phyloP scores from a whole-genome alignment of 1,140 invertebrate genomes.

The Scaptomyza pallida region DNA sequence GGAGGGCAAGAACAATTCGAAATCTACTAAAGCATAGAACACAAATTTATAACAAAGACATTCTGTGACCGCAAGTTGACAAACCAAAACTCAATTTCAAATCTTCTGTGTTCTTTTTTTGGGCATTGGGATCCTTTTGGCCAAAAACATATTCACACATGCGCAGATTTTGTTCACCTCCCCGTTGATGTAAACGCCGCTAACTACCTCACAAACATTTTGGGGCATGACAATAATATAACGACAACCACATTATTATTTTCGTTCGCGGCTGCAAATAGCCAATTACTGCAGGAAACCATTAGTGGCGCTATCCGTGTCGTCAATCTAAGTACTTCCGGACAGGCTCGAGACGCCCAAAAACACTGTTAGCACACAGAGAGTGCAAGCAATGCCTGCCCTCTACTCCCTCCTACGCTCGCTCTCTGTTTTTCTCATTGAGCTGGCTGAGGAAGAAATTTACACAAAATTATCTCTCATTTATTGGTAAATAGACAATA shows the following conservation, averaged over 20 bases:
- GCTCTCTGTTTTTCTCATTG: neutral
- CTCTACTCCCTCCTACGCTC: too few species aligned
- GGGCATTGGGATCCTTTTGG: neutral
- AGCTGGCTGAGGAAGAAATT: neutral
- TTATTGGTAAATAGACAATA: conserved; percentile 4
- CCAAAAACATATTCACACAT: neutral
- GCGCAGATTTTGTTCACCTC: neutral
- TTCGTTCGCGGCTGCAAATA: conserved; percentile 12
- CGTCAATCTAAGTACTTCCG: conserved; percentile 28
- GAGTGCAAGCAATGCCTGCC: conserved; percentile 1
- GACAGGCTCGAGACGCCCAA: conserved; percentile 11
- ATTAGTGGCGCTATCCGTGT: conserved; percentile 20
- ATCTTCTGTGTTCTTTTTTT: neutral
- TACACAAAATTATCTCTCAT: conserved; percentile 4
- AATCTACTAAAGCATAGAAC: neutral
- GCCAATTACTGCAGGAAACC: conserved; percentile 26
- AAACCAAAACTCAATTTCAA: neutral
- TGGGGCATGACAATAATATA: conserved; percentile 48
- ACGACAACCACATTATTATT: conserved; percentile 13
- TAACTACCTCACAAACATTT: neutral
- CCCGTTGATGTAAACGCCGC: neutral
- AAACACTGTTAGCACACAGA: neutral
- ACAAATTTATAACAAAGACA: conserved; percentile 44
- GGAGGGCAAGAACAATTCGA: neutral
- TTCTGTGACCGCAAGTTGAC: conserved; percentile 6